Evolutionary conservation across 2,113 vertebrate genomes (phyloP).

Genomic region (Bubo scandiacus): DNA sequence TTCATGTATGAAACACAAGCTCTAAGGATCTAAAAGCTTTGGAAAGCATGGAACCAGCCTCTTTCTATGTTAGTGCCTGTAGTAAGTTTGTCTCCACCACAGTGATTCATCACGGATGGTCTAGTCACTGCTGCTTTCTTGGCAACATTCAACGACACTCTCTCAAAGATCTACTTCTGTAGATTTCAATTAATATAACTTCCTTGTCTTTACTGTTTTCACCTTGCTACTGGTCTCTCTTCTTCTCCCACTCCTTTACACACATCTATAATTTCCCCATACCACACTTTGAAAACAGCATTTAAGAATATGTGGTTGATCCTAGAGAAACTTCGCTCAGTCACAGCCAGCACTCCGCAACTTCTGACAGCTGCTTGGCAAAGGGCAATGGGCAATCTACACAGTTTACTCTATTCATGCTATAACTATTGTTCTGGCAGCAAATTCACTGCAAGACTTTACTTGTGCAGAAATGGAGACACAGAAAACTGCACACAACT

Average conservation of each 20-base stretch:
- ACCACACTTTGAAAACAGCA: neutral
- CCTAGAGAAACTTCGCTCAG: neutral
- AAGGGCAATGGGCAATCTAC: neutral
- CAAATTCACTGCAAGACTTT: neutral
- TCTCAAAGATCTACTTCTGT: neutral
- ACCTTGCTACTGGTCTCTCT: neutral
- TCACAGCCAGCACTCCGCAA: neutral
- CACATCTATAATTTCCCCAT: neutral
- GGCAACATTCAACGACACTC: neutral
- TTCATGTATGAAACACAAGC: neutral
- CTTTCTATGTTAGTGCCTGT: neutral
- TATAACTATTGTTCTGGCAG: neutral
- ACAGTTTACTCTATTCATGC: neutral
- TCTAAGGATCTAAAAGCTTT: neutral
- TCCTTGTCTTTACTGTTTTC: neutral
- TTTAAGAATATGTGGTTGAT: neutral
- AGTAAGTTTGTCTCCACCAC: neutral
- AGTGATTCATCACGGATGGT: neutral
- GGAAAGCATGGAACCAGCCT: neutral
- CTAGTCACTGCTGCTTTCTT: neutral
- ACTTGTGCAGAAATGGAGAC: neutral
- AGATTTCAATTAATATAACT: neutral
- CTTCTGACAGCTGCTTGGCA: slow-evolving; percentile 24
- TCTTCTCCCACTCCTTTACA: neutral
- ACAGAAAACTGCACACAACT: neutral